These are phyloP conservation scores for Pediacus dermestoides DNA, from an alignment of 2,888 invertebrate genomes.

Conservation along the genomic window DNA sequence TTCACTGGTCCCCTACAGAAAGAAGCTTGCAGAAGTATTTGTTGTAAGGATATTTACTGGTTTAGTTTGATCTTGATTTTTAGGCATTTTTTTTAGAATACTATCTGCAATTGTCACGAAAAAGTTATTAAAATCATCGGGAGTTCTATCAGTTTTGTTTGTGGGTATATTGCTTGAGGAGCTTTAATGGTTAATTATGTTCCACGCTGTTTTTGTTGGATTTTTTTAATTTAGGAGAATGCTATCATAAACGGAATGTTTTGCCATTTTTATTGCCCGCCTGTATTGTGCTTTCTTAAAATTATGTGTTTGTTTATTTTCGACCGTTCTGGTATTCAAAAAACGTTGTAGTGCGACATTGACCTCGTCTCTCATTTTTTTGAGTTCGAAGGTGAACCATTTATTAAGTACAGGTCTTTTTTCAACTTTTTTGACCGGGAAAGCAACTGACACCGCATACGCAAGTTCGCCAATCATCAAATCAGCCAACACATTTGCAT, in stretches of 20 bases:
- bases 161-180: no score
- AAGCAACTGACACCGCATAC: neutral
- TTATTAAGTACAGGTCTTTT: neutral
- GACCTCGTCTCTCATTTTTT: neutral
- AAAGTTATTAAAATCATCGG: no score
- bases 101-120: no score
- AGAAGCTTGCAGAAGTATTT: no score
- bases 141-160: no score
- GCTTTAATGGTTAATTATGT: no score
- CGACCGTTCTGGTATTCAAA: neutral
- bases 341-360: neutral
- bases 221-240: neutral
- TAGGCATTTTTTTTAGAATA: no score
- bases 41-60: no score
- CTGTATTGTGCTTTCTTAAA: neutral
- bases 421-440: neutral
- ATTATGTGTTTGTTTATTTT: neutral
- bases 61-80: no score
- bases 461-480: neutral
- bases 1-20: no score
- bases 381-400: constrained; percentile 1
- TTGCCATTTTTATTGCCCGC: constrained; percentile 1
- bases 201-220: no score
- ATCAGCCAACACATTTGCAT: neutral
- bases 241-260: neutral